Evolutionary conservation across 1,140 invertebrate species (phyloP).

Genomic region (Diuraphis noxia): DNA sequence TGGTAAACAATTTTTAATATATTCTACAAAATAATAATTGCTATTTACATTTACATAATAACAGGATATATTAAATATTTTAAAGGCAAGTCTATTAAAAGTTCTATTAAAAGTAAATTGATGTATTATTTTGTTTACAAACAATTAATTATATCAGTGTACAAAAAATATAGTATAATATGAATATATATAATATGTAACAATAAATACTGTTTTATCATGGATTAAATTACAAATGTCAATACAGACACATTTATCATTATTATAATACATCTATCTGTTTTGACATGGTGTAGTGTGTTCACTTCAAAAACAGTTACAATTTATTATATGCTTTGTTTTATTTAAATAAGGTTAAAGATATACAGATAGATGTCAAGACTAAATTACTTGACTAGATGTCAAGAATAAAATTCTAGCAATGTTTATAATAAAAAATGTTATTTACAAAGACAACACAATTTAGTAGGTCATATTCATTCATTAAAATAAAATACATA

Average conservation of each 20-base stretch:
- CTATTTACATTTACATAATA: neutral
- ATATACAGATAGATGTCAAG: neutral
- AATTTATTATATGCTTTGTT: neutral
- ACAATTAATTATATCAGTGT: neutral
- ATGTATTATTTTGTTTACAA: neutral
- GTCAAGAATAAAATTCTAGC: neutral
- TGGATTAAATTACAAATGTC: neutral
- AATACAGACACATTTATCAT: neutral
- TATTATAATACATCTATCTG: neutral
- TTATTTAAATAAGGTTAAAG: neutral
- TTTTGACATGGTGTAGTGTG: neutral
- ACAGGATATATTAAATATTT: neutral
- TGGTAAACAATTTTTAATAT: neutral
- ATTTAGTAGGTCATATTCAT: neutral
- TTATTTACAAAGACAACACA: neutral
- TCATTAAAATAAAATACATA: neutral
- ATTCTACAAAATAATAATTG: neutral
- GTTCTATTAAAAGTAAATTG: neutral
- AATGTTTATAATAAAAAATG: neutral
- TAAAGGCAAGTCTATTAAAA: neutral
- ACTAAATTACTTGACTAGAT: too few relatives aligned
- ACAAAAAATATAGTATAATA: neutral
- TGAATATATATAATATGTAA: constrained; percentile 3
- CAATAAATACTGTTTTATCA: neutral
- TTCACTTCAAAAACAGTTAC: neutral